These are phyloP conservation scores for Leuctra nigra DNA, from an alignment of 2,888 invertebrate species.

Conservation along the genomic window DNA sequence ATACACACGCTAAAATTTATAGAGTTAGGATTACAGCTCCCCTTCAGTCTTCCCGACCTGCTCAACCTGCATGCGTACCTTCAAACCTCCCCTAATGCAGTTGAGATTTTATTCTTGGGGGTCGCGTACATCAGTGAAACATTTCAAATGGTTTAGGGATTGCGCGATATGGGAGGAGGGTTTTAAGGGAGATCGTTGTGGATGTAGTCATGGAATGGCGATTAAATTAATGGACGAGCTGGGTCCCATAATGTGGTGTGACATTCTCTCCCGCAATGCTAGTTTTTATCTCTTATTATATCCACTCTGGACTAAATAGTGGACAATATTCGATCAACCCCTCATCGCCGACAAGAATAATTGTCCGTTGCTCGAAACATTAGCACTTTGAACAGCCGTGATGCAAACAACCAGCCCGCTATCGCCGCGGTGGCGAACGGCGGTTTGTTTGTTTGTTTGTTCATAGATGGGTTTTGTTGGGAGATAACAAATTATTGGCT, in stretches of 20 bases:
- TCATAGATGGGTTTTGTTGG: too few species aligned
- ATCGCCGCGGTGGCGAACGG: too few species aligned
- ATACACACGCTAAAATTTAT: too few species aligned
- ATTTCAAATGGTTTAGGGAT: background rate
- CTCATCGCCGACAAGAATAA: too few species aligned
- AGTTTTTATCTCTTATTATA: background rate
- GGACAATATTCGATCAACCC: slow-evolving; percentile 5
- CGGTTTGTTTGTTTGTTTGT: too few species aligned
- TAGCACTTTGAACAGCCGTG: too few species aligned
- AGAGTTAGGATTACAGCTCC: background rate
- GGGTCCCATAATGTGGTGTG: slow-evolving; percentile 15
- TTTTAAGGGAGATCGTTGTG: background rate
- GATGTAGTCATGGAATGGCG: slow-evolving; percentile 15
- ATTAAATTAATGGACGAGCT: slow-evolving; percentile 21
- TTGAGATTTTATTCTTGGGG: background rate
- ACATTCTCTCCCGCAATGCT: background rate
- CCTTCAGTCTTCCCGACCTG: slow-evolving; percentile 1
- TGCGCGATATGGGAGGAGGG: background rate
- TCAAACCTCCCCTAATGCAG: background rate
- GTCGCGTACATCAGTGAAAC: background rate
- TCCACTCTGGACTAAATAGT: background rate
- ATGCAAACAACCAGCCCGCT: too few species aligned
- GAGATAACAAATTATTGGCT: too few species aligned
- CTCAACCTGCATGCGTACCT: background rate
- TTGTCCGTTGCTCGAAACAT: too few species aligned